phyloP scores from a whole-genome alignment of 2,888 invertebrate species.

The Quadroppia sp. region DNA sequence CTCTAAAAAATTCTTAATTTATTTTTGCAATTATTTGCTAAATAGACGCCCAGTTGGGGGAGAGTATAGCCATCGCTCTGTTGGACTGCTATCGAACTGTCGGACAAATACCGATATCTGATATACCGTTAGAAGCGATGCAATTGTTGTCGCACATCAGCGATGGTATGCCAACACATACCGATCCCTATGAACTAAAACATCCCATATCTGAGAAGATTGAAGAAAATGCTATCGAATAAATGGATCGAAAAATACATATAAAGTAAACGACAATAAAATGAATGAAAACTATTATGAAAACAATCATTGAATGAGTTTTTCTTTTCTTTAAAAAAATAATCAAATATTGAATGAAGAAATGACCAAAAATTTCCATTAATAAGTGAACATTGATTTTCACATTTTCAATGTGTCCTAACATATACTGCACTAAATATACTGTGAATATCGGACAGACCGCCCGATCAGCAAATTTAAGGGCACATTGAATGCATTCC shows the following conservation, averaged over 20 bases:
- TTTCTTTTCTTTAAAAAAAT: background rate
- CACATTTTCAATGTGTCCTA: background rate
- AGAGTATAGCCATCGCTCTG: conserved; percentile 70
- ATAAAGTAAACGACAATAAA: background rate
- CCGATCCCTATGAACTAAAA: conserved; percentile 5
- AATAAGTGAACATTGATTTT: background rate
- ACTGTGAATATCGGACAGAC: background rate
- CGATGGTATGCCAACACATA: background rate
- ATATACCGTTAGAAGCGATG: conserved; percentile 25
- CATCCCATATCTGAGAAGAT: background rate
- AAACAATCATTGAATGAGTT: background rate
- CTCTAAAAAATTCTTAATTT: too few relatives aligned
- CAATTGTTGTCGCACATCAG: conserved; percentile 7
- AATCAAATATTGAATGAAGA: background rate
- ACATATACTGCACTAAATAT: conserved; percentile 7
- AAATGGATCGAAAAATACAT: background rate
- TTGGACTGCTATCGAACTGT: conserved; percentile 74
- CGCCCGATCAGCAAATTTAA: conserved; percentile 23
- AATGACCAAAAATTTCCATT: background rate
- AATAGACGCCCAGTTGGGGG: conserved; percentile 69
- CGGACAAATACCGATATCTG: conserved; percentile 59
- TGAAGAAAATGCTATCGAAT: background rate
- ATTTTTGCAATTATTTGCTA: background rate
- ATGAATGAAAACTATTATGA: background rate
- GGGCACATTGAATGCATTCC: conserved; percentile 9